These are phyloP conservation scores for Cartodere bifasciata DNA, from an alignment of 2,888 invertebrate species.

Conservation along the genomic window DNA sequence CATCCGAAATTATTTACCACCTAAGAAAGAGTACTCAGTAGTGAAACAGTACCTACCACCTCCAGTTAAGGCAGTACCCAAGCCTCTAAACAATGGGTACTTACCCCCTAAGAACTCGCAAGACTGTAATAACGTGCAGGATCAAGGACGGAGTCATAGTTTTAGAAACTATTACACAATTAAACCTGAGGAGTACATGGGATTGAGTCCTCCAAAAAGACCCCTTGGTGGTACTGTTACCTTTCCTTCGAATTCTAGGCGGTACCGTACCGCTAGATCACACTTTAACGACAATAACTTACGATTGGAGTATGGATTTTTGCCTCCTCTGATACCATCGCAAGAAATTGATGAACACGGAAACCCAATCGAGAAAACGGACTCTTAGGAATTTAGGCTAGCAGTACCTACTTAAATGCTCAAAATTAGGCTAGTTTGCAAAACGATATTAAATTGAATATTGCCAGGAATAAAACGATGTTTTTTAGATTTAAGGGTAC, in stretches of 20 bases:
- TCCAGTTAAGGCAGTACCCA: conserved; percentile 5
- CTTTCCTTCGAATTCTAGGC: conserved; percentile 10
- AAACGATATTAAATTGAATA: too few relatives aligned
- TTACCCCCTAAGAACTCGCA: conserved; percentile 13
- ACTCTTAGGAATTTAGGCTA: conserved; percentile 5
- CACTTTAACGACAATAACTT: conserved; percentile 51
- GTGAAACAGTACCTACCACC: conserved; percentile 8
- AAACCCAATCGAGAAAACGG: conserved; percentile 40
- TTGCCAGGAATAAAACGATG: too few relatives aligned
- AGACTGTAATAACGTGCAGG: conserved; percentile 12
- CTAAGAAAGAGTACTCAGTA: conserved; percentile 12
- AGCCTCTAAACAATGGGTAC: conserved; percentile 14
- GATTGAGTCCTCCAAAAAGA: conserved; percentile 38
- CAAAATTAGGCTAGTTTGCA: too few relatives aligned
- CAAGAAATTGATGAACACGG: conserved; percentile 66
- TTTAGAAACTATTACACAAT: conserved; percentile 14
- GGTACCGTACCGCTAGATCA: conserved; percentile 29
- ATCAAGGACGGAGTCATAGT: too few relatives aligned
- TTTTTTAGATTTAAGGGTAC: too few relatives aligned
- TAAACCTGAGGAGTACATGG: conserved; percentile 33
- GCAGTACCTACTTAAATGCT: too few relatives aligned
- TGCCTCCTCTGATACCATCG: conserved; percentile 70
- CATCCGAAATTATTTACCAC: conserved; percentile 17
- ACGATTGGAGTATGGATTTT: conserved; percentile 70
- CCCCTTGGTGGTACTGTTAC: conserved; percentile 13